Conservation (phyloP, 2,113 vertebrate genomes). For the Pithys albifrons region DNA sequence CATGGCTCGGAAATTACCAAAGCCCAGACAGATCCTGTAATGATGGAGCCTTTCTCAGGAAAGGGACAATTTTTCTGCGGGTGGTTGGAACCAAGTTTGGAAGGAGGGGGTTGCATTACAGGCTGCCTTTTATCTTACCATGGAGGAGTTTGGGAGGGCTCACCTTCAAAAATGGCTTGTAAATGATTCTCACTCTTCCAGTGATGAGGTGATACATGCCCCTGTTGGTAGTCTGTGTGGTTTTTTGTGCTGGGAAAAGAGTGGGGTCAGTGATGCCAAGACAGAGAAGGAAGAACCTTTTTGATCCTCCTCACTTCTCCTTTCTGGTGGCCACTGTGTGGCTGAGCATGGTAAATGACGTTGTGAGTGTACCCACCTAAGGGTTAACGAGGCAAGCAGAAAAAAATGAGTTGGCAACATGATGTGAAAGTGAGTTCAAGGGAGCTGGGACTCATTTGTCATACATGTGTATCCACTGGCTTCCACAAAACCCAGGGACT, state of each 20-base stretch:
- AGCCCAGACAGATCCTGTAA: neutral
- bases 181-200: neutral
- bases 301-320: neutral
- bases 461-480: neutral
- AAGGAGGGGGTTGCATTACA: neutral
- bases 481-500: slow-evolving; percentile 3
- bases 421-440: neutral
- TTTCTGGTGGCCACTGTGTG: fast-evolving
- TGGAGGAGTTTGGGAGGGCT: neutral
- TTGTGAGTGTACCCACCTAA: neutral
- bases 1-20: neutral
- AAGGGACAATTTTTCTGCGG: neutral
- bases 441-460: neutral
- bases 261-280: neutral
- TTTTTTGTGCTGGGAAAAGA: neutral
- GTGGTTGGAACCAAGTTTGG: neutral
- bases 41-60: neutral
- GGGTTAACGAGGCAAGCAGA: neutral
- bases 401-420: neutral
- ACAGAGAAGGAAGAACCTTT: neutral
- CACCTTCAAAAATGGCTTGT: neutral
- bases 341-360: neutral
- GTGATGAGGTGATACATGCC: neutral
- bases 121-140: neutral
- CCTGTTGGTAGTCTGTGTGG: neutral